phyloP scores from a whole-genome alignment of 2,113 vertebrate species.

The Passer domesticus region DNA sequence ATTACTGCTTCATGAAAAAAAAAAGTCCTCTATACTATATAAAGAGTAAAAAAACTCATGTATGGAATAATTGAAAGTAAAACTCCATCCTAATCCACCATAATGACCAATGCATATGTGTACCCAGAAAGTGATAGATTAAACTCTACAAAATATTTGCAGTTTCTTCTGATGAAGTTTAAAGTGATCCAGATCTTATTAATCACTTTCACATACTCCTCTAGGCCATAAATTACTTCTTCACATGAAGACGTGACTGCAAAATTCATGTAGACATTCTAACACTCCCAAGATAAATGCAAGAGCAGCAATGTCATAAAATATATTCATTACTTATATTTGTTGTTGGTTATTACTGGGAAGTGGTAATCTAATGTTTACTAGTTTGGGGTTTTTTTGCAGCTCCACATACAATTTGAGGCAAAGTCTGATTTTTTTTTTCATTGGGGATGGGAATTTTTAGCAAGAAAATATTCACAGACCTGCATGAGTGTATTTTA shows the following conservation, averaged over 20 bases:
- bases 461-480: not conserved
- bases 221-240: conserved; percentile 1
- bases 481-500: accelerated
- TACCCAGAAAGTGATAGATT: not conserved
- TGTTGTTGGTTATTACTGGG: not conserved
- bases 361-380: conserved; percentile 7
- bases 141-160: not conserved
- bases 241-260: conserved; percentile 13
- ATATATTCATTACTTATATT: conserved; percentile 31
- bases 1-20: not conserved
- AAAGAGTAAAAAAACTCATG: not conserved
- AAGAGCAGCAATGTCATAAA: conserved; percentile 12
- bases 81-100: not conserved
- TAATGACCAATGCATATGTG: not conserved
- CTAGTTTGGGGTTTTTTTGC: not conserved
- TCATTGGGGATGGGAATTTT: not conserved
- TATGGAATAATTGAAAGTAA: not conserved
- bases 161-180: not conserved
- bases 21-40: not conserved
- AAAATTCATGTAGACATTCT: conserved; percentile 28
- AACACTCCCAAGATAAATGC: not conserved
- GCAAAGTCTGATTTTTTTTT: not conserved
- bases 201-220: not conserved
- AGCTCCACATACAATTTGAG: not conserved
- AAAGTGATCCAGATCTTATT: not conserved